These are phyloP conservation scores for Corythoichthys haematopterus DNA, from an alignment of 2,113 vertebrate genomes.

Conservation along the genomic window DNA sequence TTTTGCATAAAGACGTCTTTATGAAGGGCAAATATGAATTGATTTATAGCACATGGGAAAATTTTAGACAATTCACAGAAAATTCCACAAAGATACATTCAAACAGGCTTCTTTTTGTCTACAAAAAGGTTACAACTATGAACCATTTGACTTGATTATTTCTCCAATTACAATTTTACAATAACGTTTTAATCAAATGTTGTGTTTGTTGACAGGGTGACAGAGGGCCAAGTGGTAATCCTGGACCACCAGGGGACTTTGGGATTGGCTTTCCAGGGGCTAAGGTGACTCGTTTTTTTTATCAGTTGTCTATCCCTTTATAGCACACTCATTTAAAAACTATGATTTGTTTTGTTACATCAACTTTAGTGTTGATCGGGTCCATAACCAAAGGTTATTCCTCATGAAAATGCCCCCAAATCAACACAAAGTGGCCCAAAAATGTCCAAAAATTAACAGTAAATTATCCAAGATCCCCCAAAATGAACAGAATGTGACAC, in stretches of 20 bases:
- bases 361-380: too few species aligned
- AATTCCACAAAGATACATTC: slow-evolving; percentile 8
- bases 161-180: neutral
- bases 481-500: too few species aligned
- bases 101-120: slow-evolving; percentile 2
- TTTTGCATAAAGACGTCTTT: slow-evolving; percentile 54
- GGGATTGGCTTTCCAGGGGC: slow-evolving; percentile 82
- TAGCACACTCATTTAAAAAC: too few species aligned
- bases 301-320: too few species aligned
- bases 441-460: too few species aligned
- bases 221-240: slow-evolving; percentile 70
- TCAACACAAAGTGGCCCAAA: too few species aligned
- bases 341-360: too few species aligned
- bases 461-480: too few species aligned
- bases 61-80: neutral
- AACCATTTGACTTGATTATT: neutral
- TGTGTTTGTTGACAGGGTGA: slow-evolving; percentile 57
- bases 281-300: slow-evolving; percentile 71
- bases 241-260: slow-evolving; percentile 73
- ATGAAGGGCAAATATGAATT: slow-evolving; percentile 22
- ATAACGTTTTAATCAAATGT: neutral
- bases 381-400: too few species aligned
- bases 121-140: slow-evolving; percentile 4
- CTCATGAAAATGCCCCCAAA: too few species aligned
- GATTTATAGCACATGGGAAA: slow-evolving; percentile 24